phyloP scores from a whole-genome alignment of 2,113 vertebrate genomes.

The Synchiropus splendidus region DNA sequence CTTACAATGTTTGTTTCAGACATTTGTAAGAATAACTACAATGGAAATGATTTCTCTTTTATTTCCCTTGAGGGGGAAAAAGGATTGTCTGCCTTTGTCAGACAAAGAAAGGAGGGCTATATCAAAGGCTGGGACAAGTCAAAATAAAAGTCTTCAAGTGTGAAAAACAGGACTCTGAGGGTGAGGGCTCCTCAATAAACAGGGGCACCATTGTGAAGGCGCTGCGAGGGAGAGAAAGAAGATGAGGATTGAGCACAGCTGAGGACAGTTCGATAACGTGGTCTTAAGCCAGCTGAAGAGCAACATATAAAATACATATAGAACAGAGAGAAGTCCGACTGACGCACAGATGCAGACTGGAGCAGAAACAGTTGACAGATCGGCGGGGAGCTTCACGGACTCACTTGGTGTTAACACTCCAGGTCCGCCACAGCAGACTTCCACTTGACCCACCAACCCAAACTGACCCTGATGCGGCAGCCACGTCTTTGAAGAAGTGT shows the following conservation, averaged over 20 bases:
- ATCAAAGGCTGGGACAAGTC: too few relatives aligned
- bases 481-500: conserved; percentile 61
- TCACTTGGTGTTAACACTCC: conserved; percentile 66
- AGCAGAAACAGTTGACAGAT: conserved; percentile 4
- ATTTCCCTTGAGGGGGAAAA: conserved; percentile 16
- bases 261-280: too few relatives aligned
- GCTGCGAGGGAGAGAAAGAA: conserved; percentile 17
- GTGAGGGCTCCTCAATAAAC: too few relatives aligned
- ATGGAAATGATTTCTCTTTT: conserved; percentile 7
- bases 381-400: conserved; percentile 20
- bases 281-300: background rate
- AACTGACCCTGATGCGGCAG: conserved; percentile 63
- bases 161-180: too few relatives aligned
- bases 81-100: conserved; percentile 35
- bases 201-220: too few relatives aligned
- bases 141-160: too few relatives aligned
- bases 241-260: conserved; percentile 11
- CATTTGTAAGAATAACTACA: too few relatives aligned
- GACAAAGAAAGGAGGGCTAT: conserved; percentile 11
- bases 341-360: conserved; percentile 36
- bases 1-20: too few relatives aligned
- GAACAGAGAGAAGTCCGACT: conserved; percentile 22
- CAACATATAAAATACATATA: conserved; percentile 38
- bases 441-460: conserved; percentile 63
- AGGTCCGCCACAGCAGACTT: conserved; percentile 58